Percentiles rank a stretch among this genome's conserved stretches.
phyloP scores from a whole-genome alignment of 1,140 invertebrate genomes.

The Vanessa tameamea region DNA sequence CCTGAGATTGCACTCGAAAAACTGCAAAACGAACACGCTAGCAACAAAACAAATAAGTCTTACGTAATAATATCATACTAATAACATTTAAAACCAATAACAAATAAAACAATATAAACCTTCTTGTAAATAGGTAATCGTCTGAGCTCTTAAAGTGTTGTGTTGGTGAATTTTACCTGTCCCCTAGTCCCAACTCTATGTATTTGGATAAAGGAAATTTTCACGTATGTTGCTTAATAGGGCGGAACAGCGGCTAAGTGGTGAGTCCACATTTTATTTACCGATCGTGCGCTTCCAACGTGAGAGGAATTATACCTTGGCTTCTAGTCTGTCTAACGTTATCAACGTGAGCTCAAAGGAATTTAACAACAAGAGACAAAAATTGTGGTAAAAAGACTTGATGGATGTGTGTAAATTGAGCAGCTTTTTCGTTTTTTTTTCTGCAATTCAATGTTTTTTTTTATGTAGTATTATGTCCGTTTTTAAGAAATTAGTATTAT shows the following conservation, averaged over 20 bases:
- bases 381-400: not conserved
- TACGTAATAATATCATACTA: too few species aligned
- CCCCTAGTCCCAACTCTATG: conserved; percentile 16
- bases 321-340: conserved; percentile 4
- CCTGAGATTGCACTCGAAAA: too few species aligned
- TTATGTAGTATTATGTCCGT: too few species aligned
- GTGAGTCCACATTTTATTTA: conserved; percentile 37
- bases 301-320: conserved; percentile 20
- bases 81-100: too few species aligned
- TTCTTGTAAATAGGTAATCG: not conserved
- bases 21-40: too few species aligned
- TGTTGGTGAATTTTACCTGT: conserved; percentile 3
- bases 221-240: conserved; percentile 30
- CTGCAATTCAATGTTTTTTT: not conserved
- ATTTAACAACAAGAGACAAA: not conserved
- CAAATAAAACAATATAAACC: not conserved
- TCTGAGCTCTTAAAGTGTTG: conserved; percentile 20
- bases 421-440: not conserved
- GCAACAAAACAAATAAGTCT: too few species aligned
- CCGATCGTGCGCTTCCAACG: conserved; percentile 20
- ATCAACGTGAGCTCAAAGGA: not conserved
- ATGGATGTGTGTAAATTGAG: not conserved
- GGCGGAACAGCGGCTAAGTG: conserved; percentile 30
- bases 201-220: conserved; percentile 26
- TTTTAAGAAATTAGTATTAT: too few species aligned